These are phyloP conservation scores for Oxyruncus cristatus DNA, from an alignment of 2,113 vertebrate species.

Conservation along the genomic window DNA sequence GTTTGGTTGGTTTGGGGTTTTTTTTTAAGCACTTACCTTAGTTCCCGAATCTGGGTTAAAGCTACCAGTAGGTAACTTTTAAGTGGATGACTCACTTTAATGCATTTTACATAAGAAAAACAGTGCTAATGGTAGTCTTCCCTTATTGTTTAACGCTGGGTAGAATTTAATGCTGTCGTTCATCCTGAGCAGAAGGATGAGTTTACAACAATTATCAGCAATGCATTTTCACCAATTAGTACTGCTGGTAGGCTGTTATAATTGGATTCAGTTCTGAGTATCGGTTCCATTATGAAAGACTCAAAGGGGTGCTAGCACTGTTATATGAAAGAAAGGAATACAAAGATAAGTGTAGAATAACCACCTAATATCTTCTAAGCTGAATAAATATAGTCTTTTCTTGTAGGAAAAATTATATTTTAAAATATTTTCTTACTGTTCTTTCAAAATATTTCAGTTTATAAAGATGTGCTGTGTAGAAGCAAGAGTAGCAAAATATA, in stretches of 20 bases:
- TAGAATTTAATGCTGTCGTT: constrained; percentile 52
- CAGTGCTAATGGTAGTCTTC: constrained; percentile 46
- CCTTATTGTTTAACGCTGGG: constrained; percentile 21
- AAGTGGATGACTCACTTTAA: constrained; percentile 68
- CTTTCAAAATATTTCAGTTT: background rate
- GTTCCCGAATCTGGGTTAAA: constrained; percentile 51
- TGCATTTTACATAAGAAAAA: constrained; percentile 71
- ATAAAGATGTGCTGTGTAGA: background rate
- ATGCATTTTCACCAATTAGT: constrained; percentile 55
- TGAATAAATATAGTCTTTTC: background rate
- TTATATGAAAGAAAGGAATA: background rate
- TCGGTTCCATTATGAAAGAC: constrained; percentile 49
- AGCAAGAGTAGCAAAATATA: background rate
- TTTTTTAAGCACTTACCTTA: constrained; percentile 15
- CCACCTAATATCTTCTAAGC: background rate
- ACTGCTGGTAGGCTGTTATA: constrained; percentile 52
- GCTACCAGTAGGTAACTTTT: constrained; percentile 55
- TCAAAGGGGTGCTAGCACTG: background rate
- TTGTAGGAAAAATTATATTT: background rate
- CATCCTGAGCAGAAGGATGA: constrained; percentile 36
- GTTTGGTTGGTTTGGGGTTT: background rate
- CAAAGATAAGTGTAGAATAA: background rate
- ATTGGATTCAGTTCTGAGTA: constrained; percentile 57
- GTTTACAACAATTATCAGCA: constrained; percentile 29
- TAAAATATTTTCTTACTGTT: background rate